Evolutionary conservation across 2,888 invertebrate species (phyloP).

Genomic region (Agonopterix arenella): DNA sequence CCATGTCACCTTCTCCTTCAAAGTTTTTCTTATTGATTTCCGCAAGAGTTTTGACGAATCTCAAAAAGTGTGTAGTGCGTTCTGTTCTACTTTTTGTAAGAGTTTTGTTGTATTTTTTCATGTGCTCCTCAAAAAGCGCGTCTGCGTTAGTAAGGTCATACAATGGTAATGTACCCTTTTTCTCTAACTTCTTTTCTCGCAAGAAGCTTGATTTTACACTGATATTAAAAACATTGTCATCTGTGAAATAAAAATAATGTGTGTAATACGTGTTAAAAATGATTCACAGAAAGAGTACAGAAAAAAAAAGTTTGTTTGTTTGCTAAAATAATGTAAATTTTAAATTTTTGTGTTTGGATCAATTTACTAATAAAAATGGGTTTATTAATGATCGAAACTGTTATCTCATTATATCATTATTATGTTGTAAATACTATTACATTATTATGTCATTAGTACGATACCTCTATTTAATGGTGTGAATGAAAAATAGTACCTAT

Average conservation of each 20-base stretch:
- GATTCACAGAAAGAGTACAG: too few relatives aligned
- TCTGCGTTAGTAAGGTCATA: conserved; percentile 37
- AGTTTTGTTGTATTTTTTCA: conserved; percentile 20
- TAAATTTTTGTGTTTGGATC: too few relatives aligned
- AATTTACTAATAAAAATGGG: too few relatives aligned
- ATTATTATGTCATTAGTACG: too few relatives aligned
- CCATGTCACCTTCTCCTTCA: conserved; percentile 15
- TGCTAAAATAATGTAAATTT: too few relatives aligned
- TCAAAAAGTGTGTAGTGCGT: conserved; percentile 27
- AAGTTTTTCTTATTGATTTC: conserved; percentile 36
- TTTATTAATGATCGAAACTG: too few relatives aligned
- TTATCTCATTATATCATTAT: too few relatives aligned
- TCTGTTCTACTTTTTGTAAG: conserved; percentile 19
- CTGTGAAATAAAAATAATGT: neutral
- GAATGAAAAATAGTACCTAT: too few relatives aligned
- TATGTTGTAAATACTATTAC: too few relatives aligned
- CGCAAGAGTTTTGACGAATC: conserved; percentile 44
- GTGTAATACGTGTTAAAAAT: too few relatives aligned
- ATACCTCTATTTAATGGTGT: too few relatives aligned
- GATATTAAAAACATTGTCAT: neutral
- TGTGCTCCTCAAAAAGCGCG: conserved; percentile 29
- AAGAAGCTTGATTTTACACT: neutral
- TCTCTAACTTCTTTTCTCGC: neutral
- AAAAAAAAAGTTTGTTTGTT: too few relatives aligned
- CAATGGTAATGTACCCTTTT: conserved; percentile 14